A percentile compares a stretch with the other conserved stretches of the same genome.
phyloP scores from a whole-genome alignment of 2,797 vertebrate species.

The Microctenopoma lineatum region DNA sequence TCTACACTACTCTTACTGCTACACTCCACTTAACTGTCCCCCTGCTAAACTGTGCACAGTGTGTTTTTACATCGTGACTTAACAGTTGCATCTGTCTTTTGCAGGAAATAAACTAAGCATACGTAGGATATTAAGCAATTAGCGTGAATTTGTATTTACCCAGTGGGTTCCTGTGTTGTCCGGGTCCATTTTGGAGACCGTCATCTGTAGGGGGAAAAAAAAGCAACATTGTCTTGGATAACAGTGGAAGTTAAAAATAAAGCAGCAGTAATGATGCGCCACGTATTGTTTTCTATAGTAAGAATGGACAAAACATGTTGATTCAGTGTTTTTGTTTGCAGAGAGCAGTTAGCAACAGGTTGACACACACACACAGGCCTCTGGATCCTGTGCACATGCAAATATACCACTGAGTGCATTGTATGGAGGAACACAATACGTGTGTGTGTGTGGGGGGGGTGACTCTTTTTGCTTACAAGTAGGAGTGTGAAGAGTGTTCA shows the following conservation, averaged over 20 bases:
- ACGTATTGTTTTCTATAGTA: background rate
- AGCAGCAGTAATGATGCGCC: background rate
- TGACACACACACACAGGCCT: background rate
- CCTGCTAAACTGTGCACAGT: no score
- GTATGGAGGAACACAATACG: slow-evolving; percentile 8
- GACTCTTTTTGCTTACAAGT: slow-evolving; percentile 35
- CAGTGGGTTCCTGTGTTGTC: slow-evolving; percentile 84
- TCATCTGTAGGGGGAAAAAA: slow-evolving; percentile 76
- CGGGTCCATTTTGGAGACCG: slow-evolving; percentile 84
- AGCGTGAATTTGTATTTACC: slow-evolving; percentile 61
- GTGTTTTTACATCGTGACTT: background rate
- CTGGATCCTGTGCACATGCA: slow-evolving; percentile 24
- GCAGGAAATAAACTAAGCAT: background rate
- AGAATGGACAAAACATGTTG: slow-evolving; percentile 3
- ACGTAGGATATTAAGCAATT: no score
- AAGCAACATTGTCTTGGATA: slow-evolving; percentile 8
- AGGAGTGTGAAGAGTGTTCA: slow-evolving; percentile 22
- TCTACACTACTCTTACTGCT: no score
- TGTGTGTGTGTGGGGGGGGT: slow-evolving; percentile 3
- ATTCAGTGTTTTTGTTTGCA: slow-evolving; percentile 21
- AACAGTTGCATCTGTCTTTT: background rate
- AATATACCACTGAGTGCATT: slow-evolving; percentile 16
- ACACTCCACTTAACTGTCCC: background rate
- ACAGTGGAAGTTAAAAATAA: slow-evolving; percentile 14
- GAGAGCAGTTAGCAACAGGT: slow-evolving; percentile 1